Evolutionary conservation across 2,797 vertebrate species (phyloP).

Genomic region (Alosa sapidissima): DNA sequence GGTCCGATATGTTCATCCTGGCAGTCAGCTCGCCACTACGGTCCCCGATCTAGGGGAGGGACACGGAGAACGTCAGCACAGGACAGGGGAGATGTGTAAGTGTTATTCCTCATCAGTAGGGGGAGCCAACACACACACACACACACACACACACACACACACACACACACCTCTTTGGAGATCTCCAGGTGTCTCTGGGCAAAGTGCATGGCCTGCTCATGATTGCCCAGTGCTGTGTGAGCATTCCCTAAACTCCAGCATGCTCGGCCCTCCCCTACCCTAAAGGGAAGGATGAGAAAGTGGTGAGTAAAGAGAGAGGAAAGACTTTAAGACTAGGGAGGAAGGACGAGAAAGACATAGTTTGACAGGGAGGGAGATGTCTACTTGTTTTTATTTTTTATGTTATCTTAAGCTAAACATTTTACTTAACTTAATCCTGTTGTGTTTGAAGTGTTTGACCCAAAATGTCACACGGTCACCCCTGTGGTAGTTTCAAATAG

Average conservation of each 20-base stretch:
- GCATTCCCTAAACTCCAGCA: conserved; percentile 98
- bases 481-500: background rate
- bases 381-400: too few species aligned
- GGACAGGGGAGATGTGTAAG: too few species aligned
- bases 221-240: conserved; percentile 92
- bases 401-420: too few species aligned
- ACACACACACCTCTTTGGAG: conserved; percentile 85
- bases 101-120: too few species aligned
- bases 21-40: conserved; percentile 89
- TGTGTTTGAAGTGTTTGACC: background rate
- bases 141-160: conserved; percentile 18
- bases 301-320: background rate
- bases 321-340: background rate
- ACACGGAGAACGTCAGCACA: background rate
- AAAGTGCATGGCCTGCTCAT: conserved; percentile 90
- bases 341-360: too few species aligned
- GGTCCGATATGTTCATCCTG: conserved; percentile 91
- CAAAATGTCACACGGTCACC: background rate
- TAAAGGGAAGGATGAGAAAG: conserved; percentile 61
- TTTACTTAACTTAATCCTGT: background rate
- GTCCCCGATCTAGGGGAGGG: conserved; percentile 82
- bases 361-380: too few species aligned
- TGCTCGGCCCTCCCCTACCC: conserved; percentile 93
- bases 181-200: conserved; percentile 96
- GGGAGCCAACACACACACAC: background rate